Percentiles rank a stretch among this genome's conserved stretches.
Conservation (phyloP, 30 jellyfish, hydroid and myxozoan genomes). For the Hydra vulgaris region DNA sequence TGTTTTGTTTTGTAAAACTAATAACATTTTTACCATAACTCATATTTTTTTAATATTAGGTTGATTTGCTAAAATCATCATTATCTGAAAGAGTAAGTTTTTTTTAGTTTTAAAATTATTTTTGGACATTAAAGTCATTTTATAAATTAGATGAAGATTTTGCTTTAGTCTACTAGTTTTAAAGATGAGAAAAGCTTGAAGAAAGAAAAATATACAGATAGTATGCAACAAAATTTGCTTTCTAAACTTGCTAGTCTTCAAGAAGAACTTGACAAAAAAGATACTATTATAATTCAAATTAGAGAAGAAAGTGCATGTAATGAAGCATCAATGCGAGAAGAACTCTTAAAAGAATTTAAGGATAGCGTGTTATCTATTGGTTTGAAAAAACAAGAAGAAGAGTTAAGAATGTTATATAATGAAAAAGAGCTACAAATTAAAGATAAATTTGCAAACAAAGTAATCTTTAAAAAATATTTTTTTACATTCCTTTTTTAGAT, state of each 20-base stretch:
- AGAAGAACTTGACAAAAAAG: slow-evolving; percentile 43
- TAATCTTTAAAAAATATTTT: background rate
- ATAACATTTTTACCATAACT: too few species aligned
- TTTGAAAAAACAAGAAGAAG: slow-evolving; percentile 62
- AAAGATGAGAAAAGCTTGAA: slow-evolving; percentile 80
- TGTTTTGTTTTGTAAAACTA: too few species aligned
- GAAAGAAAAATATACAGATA: slow-evolving; percentile 27
- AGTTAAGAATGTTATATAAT: slow-evolving; percentile 49
- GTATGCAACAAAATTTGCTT: slow-evolving; percentile 33
- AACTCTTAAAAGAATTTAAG: slow-evolving; percentile 39
- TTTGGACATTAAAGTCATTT: too few species aligned
- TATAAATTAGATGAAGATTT: background rate
- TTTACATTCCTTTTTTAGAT: background rate
- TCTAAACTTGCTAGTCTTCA: slow-evolving; percentile 42
- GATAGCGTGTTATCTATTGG: slow-evolving; percentile 59
- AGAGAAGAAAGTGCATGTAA: slow-evolving; percentile 18
- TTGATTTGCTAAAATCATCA: slow-evolving; percentile 15
- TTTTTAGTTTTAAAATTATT: background rate
- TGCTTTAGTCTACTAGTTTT: slow-evolving; percentile 19
- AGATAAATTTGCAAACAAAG: slow-evolving; percentile 77
- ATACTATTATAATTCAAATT: slow-evolving; percentile 8
- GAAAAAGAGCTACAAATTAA: slow-evolving; percentile 82
- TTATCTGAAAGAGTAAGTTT: background rate
- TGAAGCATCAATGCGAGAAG: slow-evolving; percentile 34
- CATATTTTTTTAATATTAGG: too few species aligned